Base-by-base conservation (phyloP, 2,888 invertebrate genomes). In the Aelia acuminata region DNA sequence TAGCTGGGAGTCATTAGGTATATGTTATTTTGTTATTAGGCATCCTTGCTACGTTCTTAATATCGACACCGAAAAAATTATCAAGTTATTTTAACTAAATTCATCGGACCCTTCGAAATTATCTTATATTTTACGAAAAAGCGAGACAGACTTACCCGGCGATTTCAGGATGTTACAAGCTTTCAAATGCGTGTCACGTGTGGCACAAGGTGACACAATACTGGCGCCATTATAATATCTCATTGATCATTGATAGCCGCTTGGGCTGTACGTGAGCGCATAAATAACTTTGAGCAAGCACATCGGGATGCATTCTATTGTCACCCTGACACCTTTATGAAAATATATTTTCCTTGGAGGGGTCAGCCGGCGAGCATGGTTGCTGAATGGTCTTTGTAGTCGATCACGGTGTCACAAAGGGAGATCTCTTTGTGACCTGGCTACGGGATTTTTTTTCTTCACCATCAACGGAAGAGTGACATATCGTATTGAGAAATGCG, bases 221-320 rank as follows among this genome's bases (percentile, higher is more conserved):
- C 43, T 39, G 80, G 80, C 80, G 80, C 80, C 80, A 43, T 80
- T 80, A 80, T 80, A n/a, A 80, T 80, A n/a, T 70, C 43, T 22
- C 43, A 80, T 43, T n/a, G 39, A 2, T 39, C 80, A 80, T 80
- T 80, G 43, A 80, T 43, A 35, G 22, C 10, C 20, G 20, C 47
- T 47, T 13, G 13, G 80, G 35, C n/a, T 11, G 10, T 39, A 80
- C 80, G 80, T 80, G 80, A 80, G 39, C 43, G n/a, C 43, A n/a
- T 80, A 80, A 80, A 80, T 15, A 43, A 22, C 11, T 47, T 43
- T 80, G n/a, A 80, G 8, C 39, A 47, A 22, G 63, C 63, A 35
- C 63, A 70, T 70, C 63, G 63, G 80, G 80, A 80, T 80, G 80
- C 43, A 80, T 80, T 80, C 80, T 80, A 80, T 80, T 80, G 43